Conservation (phyloP, 2,113 vertebrate species). For the Rhizomys pruinosus region DNA sequence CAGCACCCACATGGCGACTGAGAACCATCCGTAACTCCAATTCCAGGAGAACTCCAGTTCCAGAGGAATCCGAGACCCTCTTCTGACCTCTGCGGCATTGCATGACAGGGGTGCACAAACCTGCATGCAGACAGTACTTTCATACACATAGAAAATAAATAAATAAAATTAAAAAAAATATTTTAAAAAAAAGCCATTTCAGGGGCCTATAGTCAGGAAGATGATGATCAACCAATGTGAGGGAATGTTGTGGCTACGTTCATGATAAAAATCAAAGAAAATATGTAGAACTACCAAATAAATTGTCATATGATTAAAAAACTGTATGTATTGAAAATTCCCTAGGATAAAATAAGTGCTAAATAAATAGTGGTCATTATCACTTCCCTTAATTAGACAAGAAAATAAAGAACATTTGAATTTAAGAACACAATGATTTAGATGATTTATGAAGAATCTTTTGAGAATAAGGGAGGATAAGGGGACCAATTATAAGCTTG, state of each 20-base stretch:
- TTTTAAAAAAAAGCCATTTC: background rate
- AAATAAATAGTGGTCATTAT: conserved; percentile 7
- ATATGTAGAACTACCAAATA: background rate
- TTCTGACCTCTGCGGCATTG: no score
- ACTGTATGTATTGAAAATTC: background rate
- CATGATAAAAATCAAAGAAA: conserved; percentile 8
- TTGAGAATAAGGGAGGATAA: conserved; percentile 26
- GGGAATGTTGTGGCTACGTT: background rate
- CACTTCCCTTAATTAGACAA: conserved; percentile 18
- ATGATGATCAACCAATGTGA: background rate
- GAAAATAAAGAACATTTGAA: conserved; percentile 3
- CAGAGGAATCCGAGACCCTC: no score
- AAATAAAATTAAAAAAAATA: no score
- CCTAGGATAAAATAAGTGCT: background rate
- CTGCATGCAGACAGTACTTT: no score
- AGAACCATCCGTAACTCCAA: no score
- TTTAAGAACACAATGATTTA: background rate
- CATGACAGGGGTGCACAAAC: no score
- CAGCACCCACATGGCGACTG: no score
- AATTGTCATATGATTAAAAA: no score
- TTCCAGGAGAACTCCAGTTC: no score
- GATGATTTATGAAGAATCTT: background rate
- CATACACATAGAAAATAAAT: no score
- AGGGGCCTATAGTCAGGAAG: background rate
- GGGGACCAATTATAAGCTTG: background rate